Conservation (phyloP, 2,888 invertebrate genomes). For the Diploptera punctata region DNA sequence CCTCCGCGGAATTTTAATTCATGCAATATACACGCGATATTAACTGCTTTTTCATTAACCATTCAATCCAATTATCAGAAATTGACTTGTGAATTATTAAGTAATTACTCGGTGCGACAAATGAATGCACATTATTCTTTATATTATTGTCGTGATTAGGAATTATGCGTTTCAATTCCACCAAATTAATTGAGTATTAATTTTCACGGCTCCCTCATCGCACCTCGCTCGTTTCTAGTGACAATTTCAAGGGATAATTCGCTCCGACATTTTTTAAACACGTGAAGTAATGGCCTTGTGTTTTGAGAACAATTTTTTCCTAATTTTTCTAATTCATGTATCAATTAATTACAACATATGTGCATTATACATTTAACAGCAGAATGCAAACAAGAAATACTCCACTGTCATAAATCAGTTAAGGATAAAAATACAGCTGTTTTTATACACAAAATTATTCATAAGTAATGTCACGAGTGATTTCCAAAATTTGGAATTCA, state of each 20-base stretch:
- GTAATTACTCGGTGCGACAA: slow-evolving; percentile 4
- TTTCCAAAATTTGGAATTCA: no score
- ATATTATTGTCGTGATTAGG: not conserved
- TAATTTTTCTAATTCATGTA: not conserved
- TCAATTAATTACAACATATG: not conserved
- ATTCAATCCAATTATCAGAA: slow-evolving; percentile 26
- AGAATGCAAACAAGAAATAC: no score
- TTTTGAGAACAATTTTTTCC: not conserved
- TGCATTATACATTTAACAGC: no score
- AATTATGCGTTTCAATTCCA: not conserved
- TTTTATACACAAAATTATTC: no score
- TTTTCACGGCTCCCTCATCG: not conserved
- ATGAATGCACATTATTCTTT: not conserved
- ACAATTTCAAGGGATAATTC: not conserved
- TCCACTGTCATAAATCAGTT: no score
- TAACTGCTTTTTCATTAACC: slow-evolving; percentile 12
- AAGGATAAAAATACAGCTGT: no score
- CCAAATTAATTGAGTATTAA: not conserved
- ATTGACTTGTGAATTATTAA: slow-evolving; percentile 25
- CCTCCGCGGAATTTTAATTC: not conserved
- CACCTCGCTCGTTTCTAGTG: not conserved
- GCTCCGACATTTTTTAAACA: not conserved
- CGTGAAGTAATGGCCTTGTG: not conserved
- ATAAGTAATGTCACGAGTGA: no score
- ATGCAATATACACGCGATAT: not conserved